Conservation (phyloP, 2,888 invertebrate genomes). For the Spodoptera picta region DNA sequence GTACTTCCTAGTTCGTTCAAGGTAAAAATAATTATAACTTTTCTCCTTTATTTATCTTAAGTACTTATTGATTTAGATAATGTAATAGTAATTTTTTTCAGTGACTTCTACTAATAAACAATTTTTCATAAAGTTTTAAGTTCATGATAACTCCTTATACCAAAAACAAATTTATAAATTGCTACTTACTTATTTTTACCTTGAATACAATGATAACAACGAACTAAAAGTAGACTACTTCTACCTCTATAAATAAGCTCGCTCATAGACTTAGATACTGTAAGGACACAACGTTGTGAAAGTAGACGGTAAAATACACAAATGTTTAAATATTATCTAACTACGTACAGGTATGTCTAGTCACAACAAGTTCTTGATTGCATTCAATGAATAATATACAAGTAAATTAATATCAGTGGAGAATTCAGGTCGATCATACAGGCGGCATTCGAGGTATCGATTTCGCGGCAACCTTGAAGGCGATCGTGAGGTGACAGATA, state of each 20-base stretch:
- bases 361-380: constrained; percentile 52
- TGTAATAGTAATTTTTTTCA: neutral
- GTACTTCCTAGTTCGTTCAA: constrained; percentile 45
- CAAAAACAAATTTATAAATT: too few relatives aligned
- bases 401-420: constrained; percentile 64
- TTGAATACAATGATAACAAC: constrained; percentile 29
- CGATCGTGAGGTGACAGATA: constrained; percentile 74
- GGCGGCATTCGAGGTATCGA: constrained; percentile 72
- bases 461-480: constrained; percentile 80
- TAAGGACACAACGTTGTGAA: constrained; percentile 68
- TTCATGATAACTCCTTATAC: too few relatives aligned
- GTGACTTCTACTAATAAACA: neutral
- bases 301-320: constrained; percentile 57
- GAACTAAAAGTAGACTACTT: constrained; percentile 30
- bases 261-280: constrained; percentile 38
- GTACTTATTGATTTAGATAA: neutral
- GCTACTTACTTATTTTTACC: constrained; percentile 13
- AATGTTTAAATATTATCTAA: constrained; percentile 61
- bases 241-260: constrained; percentile 47
- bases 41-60: neutral
- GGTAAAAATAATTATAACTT: constrained; percentile 32
- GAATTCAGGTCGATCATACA: constrained; percentile 72
- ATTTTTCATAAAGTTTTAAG: neutral
- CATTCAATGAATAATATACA: constrained; percentile 60
- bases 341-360: constrained; percentile 27